Conservation (phyloP, 2,888 invertebrate species). For the Steinernema carpocapsae region DNA sequence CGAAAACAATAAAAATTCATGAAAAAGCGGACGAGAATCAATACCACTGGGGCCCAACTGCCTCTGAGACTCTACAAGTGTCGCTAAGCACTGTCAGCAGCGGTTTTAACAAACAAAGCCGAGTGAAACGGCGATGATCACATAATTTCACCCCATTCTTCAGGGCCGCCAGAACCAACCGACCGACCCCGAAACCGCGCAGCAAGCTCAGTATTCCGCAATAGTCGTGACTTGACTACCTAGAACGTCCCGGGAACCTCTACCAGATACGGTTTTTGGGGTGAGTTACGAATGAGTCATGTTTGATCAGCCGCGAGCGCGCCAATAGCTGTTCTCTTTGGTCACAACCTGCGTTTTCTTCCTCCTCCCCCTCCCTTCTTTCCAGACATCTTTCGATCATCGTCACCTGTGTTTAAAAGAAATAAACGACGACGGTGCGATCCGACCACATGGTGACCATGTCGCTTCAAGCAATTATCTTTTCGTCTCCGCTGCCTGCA, state of each 20-base stretch:
- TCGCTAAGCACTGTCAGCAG: conserved; percentile 29
- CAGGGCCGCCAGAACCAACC: not conserved
- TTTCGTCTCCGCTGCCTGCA: not conserved
- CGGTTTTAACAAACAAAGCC: not conserved
- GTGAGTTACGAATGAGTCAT: conserved; percentile 3
- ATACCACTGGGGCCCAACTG: not conserved
- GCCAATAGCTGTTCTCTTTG: conserved; percentile 29
- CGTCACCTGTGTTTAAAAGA: conserved; percentile 28
- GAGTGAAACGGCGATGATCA: not conserved
- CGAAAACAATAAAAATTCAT: conserved; percentile 21
- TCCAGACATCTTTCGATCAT: not conserved
- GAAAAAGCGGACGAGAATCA: not conserved
- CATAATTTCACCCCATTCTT: not conserved
- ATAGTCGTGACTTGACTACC: too few species aligned
- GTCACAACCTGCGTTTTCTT: conserved; percentile 1
- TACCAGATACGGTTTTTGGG: not conserved
- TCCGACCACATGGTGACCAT: not conserved
- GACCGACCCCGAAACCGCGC: not conserved
- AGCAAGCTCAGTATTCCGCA: not conserved
- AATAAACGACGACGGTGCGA: conserved; percentile 21
- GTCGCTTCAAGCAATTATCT: not conserved
- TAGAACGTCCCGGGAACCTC: too few species aligned
- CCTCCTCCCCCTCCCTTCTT: conserved; percentile 4
- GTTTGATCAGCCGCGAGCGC: conserved; percentile 23
- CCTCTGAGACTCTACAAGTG: not conserved